Percentiles rank a stretch among this genome's conserved stretches.
Evolutionary conservation across 2,888 invertebrate genomes (phyloP).

Genomic region (Drosophila formosana): DNA sequence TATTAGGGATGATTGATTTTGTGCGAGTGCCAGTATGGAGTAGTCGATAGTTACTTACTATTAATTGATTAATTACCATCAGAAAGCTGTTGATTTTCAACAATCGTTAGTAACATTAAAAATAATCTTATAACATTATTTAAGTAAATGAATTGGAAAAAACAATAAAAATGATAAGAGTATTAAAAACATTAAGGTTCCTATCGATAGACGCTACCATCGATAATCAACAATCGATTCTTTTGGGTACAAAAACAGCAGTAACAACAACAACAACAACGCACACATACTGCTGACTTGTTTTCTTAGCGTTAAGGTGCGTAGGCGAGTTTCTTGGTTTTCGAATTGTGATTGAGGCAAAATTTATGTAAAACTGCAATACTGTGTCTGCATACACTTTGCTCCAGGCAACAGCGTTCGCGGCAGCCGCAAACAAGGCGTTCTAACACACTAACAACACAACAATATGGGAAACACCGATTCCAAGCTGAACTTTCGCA

Average conservation of each 20-base stretch:
- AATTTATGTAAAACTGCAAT: slow-evolving; percentile 46
- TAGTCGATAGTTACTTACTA: slow-evolving; percentile 2
- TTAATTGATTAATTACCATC: no score
- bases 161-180: background rate
- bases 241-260: slow-evolving; percentile 2
- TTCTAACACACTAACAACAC: slow-evolving; percentile 19
- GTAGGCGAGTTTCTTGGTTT: slow-evolving; percentile 73
- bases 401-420: slow-evolving; percentile 39
- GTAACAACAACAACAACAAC: slow-evolving; percentile 37
- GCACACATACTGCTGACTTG: slow-evolving; percentile 34
- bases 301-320: slow-evolving; percentile 54
- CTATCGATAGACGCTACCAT: background rate
- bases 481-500: slow-evolving; percentile 98
- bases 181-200: background rate
- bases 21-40: slow-evolving; percentile 3
- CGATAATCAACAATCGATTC: slow-evolving; percentile 26
- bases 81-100: no score
- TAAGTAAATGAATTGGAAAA: no score
- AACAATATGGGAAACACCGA: slow-evolving; percentile 97
- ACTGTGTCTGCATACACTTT: slow-evolving; percentile 24
- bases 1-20: slow-evolving; percentile 4
- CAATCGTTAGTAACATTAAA: no score
- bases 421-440: slow-evolving; percentile 34
- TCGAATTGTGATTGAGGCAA: slow-evolving; percentile 29
- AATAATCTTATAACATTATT: no score